phyloP scores from a whole-genome alignment of 2,888 invertebrate genomes.

The Meganola albula region DNA sequence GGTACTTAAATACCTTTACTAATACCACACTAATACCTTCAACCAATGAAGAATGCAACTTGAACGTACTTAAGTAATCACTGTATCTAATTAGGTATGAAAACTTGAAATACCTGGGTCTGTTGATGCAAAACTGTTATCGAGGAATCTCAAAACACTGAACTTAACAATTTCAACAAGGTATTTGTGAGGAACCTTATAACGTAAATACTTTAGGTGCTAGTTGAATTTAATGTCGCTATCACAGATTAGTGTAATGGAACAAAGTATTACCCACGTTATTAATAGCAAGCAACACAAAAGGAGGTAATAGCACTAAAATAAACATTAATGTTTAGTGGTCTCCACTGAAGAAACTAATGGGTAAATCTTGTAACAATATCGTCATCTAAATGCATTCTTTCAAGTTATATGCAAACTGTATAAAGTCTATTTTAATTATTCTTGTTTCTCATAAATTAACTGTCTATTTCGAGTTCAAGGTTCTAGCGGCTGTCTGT shows the following conservation, averaged over 20 bases:
- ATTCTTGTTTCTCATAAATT: constrained; percentile 34
- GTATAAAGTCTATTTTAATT: constrained; percentile 50
- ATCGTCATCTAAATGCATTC: constrained; percentile 40
- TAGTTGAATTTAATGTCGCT: constrained; percentile 14
- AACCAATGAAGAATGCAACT: too few relatives aligned
- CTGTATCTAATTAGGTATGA: constrained; percentile 3
- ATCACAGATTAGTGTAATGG: constrained; percentile 27
- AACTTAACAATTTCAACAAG: constrained; percentile 19
- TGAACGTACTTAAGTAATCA: background rate
- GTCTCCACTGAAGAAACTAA: constrained; percentile 55
- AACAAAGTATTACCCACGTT: constrained; percentile 22
- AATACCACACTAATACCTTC: too few relatives aligned
- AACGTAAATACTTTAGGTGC: constrained; percentile 15
- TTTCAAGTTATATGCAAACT: constrained; percentile 44
- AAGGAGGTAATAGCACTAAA: constrained; percentile 16
- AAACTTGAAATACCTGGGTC: constrained; percentile 20
- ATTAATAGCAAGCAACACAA: constrained; percentile 25
- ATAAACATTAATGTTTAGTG: constrained; percentile 68
- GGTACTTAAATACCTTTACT: too few relatives aligned
- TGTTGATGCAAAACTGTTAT: constrained; percentile 20
- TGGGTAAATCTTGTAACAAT: constrained; percentile 72
- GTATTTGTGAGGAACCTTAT: constrained; percentile 15
- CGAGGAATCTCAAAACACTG: constrained; percentile 16
- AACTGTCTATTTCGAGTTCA: constrained; percentile 28
- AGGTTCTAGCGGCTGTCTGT: constrained; percentile 19